Conservation (phyloP, 1,140 invertebrate species). For the Drosophila cardini region DNA sequence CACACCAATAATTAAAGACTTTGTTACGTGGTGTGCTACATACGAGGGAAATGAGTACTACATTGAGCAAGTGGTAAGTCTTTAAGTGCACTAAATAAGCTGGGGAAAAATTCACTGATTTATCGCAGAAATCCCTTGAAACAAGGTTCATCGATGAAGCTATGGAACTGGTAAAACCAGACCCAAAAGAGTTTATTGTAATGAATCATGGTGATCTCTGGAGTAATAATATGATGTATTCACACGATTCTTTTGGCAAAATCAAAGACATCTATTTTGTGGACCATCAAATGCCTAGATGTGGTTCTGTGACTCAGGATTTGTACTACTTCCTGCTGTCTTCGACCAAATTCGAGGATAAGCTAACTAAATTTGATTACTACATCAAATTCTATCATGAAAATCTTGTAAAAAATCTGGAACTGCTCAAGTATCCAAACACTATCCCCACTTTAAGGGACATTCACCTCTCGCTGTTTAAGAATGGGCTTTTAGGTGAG, state of each 20-base stretch:
- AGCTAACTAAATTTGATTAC: constrained; percentile 73
- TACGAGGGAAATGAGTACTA: constrained; percentile 59
- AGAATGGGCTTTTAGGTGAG: constrained; percentile 63
- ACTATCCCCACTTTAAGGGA: constrained; percentile 58
- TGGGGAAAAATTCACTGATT: not conserved
- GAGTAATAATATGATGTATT: constrained; percentile 87
- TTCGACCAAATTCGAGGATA: constrained; percentile 69
- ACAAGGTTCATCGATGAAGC: constrained; percentile 35
- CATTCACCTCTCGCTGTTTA: constrained; percentile 61
- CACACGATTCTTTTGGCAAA: constrained; percentile 85
- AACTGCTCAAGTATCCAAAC: constrained; percentile 65
- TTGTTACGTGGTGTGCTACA: constrained; percentile 48
- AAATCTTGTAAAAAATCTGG: constrained; percentile 57
- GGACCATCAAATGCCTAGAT: constrained; percentile 68
- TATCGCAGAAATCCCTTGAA: constrained; percentile 35
- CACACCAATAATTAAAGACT: constrained; percentile 25
- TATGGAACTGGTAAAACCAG: constrained; percentile 32
- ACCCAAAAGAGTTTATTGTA: constrained; percentile 86
- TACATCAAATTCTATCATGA: constrained; percentile 74
- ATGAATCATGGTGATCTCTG: constrained; percentile 88
- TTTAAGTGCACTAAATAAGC: not conserved
- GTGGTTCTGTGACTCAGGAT: constrained; percentile 65
- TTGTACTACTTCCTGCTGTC: constrained; percentile 69
- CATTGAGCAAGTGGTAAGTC: constrained; percentile 59
- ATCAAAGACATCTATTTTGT: constrained; percentile 71